These are phyloP conservation scores for Patiria pectinifera DNA, from an alignment of 53 echinoderm and acorn worm genomes.

Conservation along the genomic window DNA sequence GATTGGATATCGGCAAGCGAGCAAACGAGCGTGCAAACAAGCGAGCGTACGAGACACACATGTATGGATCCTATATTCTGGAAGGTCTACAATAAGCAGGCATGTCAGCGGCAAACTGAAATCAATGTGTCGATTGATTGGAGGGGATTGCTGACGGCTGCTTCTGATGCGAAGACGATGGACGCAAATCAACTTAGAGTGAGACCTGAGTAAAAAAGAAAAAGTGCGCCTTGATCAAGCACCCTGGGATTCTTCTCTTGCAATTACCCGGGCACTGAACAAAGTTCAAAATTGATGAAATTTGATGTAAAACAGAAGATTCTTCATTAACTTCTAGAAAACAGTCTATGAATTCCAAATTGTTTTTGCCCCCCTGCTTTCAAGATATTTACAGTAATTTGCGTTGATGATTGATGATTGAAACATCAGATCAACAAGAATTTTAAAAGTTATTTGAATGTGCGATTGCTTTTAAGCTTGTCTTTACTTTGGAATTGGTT, in stretches of 20 bases:
- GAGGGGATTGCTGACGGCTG: constrained; percentile 27
- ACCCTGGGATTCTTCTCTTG: background rate
- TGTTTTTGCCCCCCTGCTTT: too few species aligned
- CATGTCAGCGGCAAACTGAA: constrained; percentile 21
- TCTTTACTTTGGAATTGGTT: too few species aligned
- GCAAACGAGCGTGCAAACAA: background rate
- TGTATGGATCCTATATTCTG: background rate
- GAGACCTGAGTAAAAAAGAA: background rate
- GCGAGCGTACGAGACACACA: background rate
- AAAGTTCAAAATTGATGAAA: background rate
- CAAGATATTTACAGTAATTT: too few species aligned
- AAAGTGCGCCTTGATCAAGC: background rate
- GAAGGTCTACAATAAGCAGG: constrained; percentile 8
- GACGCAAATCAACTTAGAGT: constrained; percentile 17
- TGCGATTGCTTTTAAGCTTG: too few species aligned
- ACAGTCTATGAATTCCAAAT: too few species aligned
- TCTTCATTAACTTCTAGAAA: too few species aligned
- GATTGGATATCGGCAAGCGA: background rate
- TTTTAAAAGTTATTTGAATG: too few species aligned
- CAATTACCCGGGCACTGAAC: background rate
- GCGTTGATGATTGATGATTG: too few species aligned
- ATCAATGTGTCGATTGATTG: constrained; percentile 51
- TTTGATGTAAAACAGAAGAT: background rate
- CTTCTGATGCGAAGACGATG: constrained; percentile 25
- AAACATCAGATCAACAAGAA: too few species aligned